These are phyloP conservation scores for Porites divaricata DNA, from an alignment of 92 coral and sea anemone genomes.

Conservation along the genomic window DNA sequence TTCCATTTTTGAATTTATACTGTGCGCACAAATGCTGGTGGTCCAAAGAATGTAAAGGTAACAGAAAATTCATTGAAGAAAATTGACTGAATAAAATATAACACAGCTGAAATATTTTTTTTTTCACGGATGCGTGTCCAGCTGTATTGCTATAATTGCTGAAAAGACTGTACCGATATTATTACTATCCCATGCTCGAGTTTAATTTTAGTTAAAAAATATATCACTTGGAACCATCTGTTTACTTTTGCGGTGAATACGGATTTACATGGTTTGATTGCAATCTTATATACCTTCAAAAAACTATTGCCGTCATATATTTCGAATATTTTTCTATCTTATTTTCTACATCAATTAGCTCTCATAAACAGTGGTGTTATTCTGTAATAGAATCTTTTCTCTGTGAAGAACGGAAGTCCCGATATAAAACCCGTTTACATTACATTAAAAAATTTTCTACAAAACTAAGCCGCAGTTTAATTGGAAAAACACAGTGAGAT, in stretches of 20 bases:
- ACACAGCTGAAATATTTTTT: neutral
- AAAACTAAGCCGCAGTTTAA: neutral
- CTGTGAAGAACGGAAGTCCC: neutral
- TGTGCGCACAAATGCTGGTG: too few relatives aligned
- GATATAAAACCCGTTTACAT: neutral
- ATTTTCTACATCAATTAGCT: neutral
- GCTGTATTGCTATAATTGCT: neutral
- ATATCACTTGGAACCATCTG: neutral
- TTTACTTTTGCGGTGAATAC: neutral
- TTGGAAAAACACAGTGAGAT: neutral
- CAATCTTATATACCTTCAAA: neutral
- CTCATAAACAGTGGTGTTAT: neutral
- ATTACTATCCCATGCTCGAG: neutral
- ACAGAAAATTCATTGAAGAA: neutral
- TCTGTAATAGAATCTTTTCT: neutral
- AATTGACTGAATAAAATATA: too few relatives aligned
- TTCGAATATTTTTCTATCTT: neutral
- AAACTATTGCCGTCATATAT: neutral
- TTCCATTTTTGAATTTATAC: too few relatives aligned
- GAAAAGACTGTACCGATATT: too few relatives aligned
- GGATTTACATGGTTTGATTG: neutral
- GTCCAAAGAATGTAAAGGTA: neutral
- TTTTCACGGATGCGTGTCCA: neutral
- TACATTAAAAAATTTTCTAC: neutral
- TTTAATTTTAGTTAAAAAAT: too few relatives aligned